Conservation (phyloP, 2,797 vertebrate species). For the Ispidina picta region DNA sequence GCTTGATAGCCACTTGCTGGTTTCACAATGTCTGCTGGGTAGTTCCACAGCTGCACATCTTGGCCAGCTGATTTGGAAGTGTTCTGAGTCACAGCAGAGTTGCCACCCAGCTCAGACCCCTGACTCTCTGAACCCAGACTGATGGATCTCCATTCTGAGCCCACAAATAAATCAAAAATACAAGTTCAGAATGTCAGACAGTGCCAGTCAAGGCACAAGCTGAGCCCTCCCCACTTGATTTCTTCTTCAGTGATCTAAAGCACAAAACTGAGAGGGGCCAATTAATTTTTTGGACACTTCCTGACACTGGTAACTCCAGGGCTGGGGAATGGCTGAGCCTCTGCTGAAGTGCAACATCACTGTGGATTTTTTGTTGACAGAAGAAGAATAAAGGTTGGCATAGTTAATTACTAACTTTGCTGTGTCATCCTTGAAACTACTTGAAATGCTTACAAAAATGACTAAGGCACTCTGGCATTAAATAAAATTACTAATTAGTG, state of each 20-base stretch:
- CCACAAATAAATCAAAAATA: neutral
- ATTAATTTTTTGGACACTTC: neutral
- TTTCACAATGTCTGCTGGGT: no score
- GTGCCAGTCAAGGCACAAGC: neutral
- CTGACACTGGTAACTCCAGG: neutral
- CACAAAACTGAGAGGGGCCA: neutral
- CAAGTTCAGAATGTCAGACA: neutral
- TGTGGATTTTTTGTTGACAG: neutral
- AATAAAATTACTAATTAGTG: conserved; percentile 50
- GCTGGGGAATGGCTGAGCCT: neutral
- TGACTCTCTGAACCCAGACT: neutral
- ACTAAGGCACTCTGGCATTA: neutral
- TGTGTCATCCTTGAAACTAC: conserved; percentile 19
- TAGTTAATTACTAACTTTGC: conserved; percentile 33
- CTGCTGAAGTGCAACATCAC: neutral
- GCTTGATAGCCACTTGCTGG: no score
- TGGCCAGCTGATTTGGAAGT: conserved; percentile 17
- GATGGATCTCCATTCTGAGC: conserved; percentile 1
- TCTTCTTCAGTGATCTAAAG: neutral
- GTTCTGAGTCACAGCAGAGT: conserved; percentile 34
- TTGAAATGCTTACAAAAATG: conserved; percentile 11
- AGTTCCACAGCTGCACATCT: neutral
- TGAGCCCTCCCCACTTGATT: neutral
- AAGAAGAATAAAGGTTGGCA: conserved; percentile 4
- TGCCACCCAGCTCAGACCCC: conserved; percentile 11